Evolutionary conservation across 2,113 vertebrate species (phyloP), one percentile per base, ranked within the genome.

Genomic region (Aythya baeri): DNA sequence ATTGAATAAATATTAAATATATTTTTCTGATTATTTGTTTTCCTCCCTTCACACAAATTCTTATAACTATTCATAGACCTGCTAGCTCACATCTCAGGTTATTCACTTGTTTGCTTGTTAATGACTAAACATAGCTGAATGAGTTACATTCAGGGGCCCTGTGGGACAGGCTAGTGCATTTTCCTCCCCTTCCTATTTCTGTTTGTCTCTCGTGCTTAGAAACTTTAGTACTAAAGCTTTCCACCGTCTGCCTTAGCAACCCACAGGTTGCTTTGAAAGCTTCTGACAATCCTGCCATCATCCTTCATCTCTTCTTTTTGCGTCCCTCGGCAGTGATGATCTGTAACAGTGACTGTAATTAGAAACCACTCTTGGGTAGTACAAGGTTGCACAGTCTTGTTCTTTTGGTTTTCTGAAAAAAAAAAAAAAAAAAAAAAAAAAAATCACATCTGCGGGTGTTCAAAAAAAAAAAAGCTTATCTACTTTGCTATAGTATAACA

Each of bases 291-390:
- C 76, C 78, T 85, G 17, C 71, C 67, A 58, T 75, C 77, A 38
- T 61, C 54, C 91, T 89, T 89, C 49, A 81, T 78, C 58, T 91
- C 81, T 91, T 79, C 75, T 27, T 92, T 94, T 62, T 91, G 44
- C 62, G 70, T 87, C 34, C 26, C 58, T 93, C 58, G 70, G 91
- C 86, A 62, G 49, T 50, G n/a, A n/a, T 77, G 84, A 78, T 83
- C 57, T 91, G 65, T 71, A 82, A 83, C 44, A 76, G 61, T 31
- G 73, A 81, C 66, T 88, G 83, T 63, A 93, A 95, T 86, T 93
- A 94, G 70, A 95, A 96, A 86, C 36, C 36, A 72, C 65, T 75
- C 52, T 75, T 72, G 43, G 52, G 46, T 83, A 54, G 31, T 27
- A 14, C 81, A 36, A 83, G 81, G 41, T 90, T 88, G 29, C n/a